Evolutionary conservation across 2,888 invertebrate genomes (phyloP).

Genomic region (Acanthacorydalis orientalis): DNA sequence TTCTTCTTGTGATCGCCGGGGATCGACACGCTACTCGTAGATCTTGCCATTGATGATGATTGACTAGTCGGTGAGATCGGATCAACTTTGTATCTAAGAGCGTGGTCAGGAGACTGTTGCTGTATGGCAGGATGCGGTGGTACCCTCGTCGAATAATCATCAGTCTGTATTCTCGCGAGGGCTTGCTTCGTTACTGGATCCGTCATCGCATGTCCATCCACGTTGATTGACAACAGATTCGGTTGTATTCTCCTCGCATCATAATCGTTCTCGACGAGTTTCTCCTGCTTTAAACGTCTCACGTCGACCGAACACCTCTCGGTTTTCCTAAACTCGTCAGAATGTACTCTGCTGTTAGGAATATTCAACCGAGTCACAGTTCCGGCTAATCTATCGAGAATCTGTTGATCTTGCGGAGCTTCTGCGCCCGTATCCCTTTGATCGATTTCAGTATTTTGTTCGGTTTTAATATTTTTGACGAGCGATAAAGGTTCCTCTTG

Average conservation of each 20-base stretch:
- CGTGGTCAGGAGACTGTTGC: constrained; percentile 5
- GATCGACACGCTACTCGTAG: neutral
- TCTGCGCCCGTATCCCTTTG: too few species aligned
- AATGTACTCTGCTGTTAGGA: too few species aligned
- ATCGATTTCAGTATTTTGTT: too few species aligned
- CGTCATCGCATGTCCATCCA: neutral
- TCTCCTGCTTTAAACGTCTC: neutral
- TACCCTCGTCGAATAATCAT: constrained; percentile 29
- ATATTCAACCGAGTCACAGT: too few species aligned
- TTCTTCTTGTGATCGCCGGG: constrained; percentile 9
- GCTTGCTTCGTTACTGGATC: constrained; percentile 7
- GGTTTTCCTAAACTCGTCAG: too few species aligned
- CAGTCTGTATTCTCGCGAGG: constrained; percentile 14
- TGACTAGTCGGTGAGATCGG: neutral
- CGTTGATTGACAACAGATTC: too few species aligned
- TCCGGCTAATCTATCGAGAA: too few species aligned
- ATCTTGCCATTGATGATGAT: neutral
- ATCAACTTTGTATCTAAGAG: too few species aligned
- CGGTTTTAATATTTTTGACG: constrained; percentile 20
- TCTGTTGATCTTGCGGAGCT: too few species aligned
- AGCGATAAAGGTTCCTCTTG: constrained; percentile 48
- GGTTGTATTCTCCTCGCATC: neutral
- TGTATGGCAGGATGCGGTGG: constrained; percentile 35
- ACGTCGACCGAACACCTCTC: neutral
- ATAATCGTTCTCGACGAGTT: constrained; percentile 2